Evolutionary conservation across 1,140 invertebrate genomes (phyloP).

Genomic region (Pentalonia nigronervosa): DNA sequence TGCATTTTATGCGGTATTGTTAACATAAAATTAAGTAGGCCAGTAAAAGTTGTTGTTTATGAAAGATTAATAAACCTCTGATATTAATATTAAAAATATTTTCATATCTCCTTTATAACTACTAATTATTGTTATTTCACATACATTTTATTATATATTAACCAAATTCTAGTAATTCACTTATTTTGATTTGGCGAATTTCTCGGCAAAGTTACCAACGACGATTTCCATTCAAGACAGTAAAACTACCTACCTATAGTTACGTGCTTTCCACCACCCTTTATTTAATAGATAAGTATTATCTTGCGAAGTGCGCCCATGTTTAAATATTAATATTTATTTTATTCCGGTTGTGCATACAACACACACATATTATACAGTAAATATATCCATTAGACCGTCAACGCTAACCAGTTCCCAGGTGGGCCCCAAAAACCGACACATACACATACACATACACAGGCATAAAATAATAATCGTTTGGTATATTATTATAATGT

Average conservation of each 20-base stretch:
- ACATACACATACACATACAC: slow-evolving; percentile 38
- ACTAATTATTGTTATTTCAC: not conserved
- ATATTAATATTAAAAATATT: not conserved
- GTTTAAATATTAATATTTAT: slow-evolving; percentile 53
- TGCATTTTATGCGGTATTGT: slow-evolving; percentile 38
- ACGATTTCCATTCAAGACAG: not conserved
- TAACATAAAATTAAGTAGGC: slow-evolving; percentile 26
- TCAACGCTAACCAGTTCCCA: slow-evolving; percentile 57
- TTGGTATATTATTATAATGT: slow-evolving; percentile 56
- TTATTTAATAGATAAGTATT: slow-evolving; percentile 14
- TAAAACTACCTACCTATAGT: not conserved
- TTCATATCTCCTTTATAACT: not conserved
- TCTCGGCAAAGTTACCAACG: not conserved
- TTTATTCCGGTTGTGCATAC: slow-evolving; percentile 49
- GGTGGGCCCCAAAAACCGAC: slow-evolving; percentile 56
- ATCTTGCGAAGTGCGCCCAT: slow-evolving; percentile 19
- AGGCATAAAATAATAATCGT: slow-evolving; percentile 52
- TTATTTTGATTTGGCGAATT: not conserved
- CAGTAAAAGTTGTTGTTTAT: slow-evolving; percentile 36
- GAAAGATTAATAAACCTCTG: slow-evolving; percentile 3
- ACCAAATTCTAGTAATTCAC: not conserved
- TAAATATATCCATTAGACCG: slow-evolving; percentile 56
- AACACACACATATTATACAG: not conserved
- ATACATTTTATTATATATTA: too few relatives aligned
- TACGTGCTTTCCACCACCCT: not conserved